phyloP scores from a whole-genome alignment of 2,888 invertebrate species.

The Chymomyza amoena region DNA sequence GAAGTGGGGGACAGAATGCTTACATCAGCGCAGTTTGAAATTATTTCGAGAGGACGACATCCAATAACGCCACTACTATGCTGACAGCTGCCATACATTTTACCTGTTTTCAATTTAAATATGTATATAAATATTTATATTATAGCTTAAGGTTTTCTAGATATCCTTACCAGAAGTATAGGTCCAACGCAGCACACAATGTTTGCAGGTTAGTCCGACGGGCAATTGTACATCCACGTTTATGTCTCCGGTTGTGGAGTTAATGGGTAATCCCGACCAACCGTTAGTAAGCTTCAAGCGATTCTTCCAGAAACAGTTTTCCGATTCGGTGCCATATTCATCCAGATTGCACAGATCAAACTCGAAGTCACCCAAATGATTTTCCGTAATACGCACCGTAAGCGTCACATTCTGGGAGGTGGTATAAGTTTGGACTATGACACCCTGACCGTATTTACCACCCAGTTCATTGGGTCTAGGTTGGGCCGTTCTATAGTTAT shows the following conservation, averaged over 20 bases:
- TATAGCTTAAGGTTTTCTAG: not conserved
- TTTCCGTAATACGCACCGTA: constrained; percentile 78
- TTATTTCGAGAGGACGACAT: constrained; percentile 80
- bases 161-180: constrained; percentile 77
- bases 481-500: constrained; percentile 76
- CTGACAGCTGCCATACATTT: constrained; percentile 80
- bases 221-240: constrained; percentile 74
- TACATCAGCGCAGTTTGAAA: constrained; percentile 80
- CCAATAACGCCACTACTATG: constrained; percentile 77
- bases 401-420: constrained; percentile 60
- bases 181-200: constrained; percentile 81
- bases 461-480: constrained; percentile 81
- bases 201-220: constrained; percentile 78
- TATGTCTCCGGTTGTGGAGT: constrained; percentile 55
- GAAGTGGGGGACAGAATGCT: constrained; percentile 47
- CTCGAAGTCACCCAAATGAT: constrained; percentile 79
- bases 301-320: constrained; percentile 80
- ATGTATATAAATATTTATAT: not conserved
- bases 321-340: constrained; percentile 78
- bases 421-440: constrained; percentile 78
- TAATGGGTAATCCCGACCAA: constrained; percentile 52
- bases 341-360: constrained; percentile 80
- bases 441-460: constrained; percentile 80
- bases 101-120: not conserved
- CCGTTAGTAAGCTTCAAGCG: constrained; percentile 74